A percentile compares a stretch with the other conserved stretches of the same genome.
These are phyloP conservation scores for Pachyramphus minor DNA, from an alignment of 2,113 vertebrate genomes.

Conservation along the genomic window DNA sequence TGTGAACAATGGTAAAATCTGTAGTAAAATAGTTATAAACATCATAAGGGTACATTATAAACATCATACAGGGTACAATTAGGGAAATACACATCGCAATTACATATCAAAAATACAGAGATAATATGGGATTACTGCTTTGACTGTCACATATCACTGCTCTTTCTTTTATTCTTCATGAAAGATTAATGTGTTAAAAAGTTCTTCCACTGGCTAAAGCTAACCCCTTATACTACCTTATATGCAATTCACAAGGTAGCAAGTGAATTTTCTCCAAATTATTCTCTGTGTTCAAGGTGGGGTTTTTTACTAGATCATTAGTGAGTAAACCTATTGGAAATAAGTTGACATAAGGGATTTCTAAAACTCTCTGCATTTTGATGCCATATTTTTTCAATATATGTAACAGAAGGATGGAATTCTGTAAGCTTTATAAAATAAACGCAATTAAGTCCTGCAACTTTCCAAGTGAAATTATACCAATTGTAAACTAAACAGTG, in stretches of 20 bases:
- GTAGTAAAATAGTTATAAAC: constrained; percentile 7
- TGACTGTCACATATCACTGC: neutral
- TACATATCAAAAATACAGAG: neutral
- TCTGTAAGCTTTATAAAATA: neutral
- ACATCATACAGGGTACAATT: neutral
- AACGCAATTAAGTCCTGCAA: neutral
- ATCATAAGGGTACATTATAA: neutral
- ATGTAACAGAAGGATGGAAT: neutral
- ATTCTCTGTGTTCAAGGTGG: neutral
- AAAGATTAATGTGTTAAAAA: neutral
- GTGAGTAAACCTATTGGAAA: neutral
- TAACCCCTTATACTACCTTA: neutral
- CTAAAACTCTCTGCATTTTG: neutral
- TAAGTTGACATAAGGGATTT: neutral
- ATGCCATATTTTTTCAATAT: neutral
- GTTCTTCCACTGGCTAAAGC: neutral
- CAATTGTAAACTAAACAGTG: neutral
- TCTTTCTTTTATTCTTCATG: neutral
- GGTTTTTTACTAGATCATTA: neutral
- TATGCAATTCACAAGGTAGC: neutral
- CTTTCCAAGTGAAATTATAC: neutral
- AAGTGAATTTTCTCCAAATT: neutral
- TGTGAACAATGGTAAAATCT: constrained; percentile 86
- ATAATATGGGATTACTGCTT: neutral
- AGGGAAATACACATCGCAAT: neutral